phyloP scores from a whole-genome alignment of 2,797 vertebrate genomes.

The Gambelia wislizenii region DNA sequence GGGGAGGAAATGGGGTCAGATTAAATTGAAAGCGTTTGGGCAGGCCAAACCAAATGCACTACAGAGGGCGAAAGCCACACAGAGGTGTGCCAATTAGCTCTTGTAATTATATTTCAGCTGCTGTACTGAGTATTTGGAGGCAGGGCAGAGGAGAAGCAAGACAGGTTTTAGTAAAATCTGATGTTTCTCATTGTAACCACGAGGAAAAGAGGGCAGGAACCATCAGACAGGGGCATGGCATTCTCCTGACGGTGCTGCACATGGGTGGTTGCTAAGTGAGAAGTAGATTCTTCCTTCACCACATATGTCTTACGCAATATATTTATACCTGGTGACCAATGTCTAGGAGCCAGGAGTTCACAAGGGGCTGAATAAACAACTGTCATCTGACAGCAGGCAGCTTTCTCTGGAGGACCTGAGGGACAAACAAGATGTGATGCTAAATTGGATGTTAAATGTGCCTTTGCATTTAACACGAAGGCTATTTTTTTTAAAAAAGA shows the following conservation, averaged over 20 bases:
- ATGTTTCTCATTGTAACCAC: not conserved
- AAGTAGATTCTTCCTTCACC: not conserved
- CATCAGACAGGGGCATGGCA: too few species aligned
- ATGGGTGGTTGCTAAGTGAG: too few species aligned
- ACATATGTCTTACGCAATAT: too few species aligned
- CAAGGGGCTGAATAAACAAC: not conserved
- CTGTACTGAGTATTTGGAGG: not conserved
- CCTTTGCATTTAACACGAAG: not conserved
- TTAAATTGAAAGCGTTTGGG: constrained; percentile 66
- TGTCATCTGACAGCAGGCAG: not conserved
- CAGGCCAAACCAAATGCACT: constrained; percentile 43
- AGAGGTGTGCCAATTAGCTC: constrained; percentile 55
- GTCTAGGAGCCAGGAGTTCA: not conserved
- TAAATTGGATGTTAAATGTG: not conserved
- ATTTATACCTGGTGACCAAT: not conserved
- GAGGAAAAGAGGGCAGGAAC: not conserved
- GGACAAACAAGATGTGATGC: not conserved
- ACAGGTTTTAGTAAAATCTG: not conserved
- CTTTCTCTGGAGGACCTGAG: not conserved
- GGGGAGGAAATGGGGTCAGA: constrained; percentile 67
- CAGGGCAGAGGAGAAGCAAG: constrained; percentile 29
- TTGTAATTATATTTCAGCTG: constrained; percentile 62
- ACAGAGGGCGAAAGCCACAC: constrained; percentile 29
- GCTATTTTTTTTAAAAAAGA: not conserved
- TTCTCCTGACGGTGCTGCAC: not conserved